Evolutionary conservation across 2,113 vertebrate genomes (phyloP).

Genomic region (Brachirus orientalis): DNA sequence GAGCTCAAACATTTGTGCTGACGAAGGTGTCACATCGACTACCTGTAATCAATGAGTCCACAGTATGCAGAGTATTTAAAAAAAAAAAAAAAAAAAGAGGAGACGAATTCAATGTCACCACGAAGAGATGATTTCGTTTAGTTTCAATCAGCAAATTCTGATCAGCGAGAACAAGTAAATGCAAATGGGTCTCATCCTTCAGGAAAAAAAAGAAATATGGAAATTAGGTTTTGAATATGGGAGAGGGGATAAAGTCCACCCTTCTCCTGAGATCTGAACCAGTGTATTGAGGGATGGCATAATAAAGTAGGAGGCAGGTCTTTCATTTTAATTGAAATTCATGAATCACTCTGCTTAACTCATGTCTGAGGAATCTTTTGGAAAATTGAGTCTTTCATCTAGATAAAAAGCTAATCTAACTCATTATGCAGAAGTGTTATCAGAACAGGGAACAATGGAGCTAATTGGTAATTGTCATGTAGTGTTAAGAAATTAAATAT

Average conservation of each 20-base stretch:
- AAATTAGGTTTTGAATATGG: constrained; percentile 79
- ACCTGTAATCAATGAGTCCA: constrained; percentile 80
- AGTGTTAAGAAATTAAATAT: constrained; percentile 74
- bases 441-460: constrained; percentile 79
- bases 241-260: constrained; percentile 66
- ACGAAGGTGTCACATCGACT: constrained; percentile 75
- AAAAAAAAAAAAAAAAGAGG: constrained; percentile 73
- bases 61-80: constrained; percentile 71
- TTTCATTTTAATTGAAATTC: constrained; percentile 86
- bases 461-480: constrained; percentile 82
- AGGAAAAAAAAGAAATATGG: constrained; percentile 71
- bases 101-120: constrained; percentile 79
- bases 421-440: constrained; percentile 85
- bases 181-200: constrained; percentile 79
- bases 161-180: constrained; percentile 77
- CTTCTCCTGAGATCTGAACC: constrained; percentile 76
- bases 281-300: constrained; percentile 73
- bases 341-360: constrained; percentile 81
- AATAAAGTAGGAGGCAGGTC: constrained; percentile 79
- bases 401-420: constrained; percentile 85
- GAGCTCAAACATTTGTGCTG: constrained; percentile 75
- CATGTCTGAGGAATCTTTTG: constrained; percentile 79
- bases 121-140: constrained; percentile 79
- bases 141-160: constrained; percentile 83
- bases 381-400: constrained; percentile 85